A percentile compares a stretch with the other conserved stretches of the same genome.
Conservation (phyloP, 2,113 vertebrate species). For the Bujurquina vittata region DNA sequence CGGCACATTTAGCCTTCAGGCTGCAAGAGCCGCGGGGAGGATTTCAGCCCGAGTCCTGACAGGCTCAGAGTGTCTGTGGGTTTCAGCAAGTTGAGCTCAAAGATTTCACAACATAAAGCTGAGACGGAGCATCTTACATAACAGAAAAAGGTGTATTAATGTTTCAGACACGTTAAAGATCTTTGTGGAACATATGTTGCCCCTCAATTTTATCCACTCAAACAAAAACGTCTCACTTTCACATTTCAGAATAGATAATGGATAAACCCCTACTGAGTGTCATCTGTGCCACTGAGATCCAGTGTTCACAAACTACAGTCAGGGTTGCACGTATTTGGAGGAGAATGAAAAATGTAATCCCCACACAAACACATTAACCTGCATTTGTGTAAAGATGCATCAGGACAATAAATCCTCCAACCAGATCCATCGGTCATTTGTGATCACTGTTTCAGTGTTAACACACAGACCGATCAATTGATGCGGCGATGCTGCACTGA, state of each 20-base stretch:
- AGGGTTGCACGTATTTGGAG: neutral
- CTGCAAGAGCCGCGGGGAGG: neutral
- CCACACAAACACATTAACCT: neutral
- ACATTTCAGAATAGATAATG: no score
- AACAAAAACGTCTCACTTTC: neutral
- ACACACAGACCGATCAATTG: neutral
- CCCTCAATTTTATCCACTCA: neutral
- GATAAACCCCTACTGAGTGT: neutral
- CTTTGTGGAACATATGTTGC: neutral
- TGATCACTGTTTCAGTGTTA: neutral
- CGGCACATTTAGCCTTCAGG: neutral
- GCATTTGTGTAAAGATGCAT: neutral
- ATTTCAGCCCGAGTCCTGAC: neutral
- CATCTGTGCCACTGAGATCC: accelerated
- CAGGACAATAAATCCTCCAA: neutral
- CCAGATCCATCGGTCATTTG: no score
- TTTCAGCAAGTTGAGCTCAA: neutral
- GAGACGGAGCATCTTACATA: neutral
- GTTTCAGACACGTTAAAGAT: neutral
- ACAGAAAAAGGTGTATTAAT: neutral
- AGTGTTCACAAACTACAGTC: neutral
- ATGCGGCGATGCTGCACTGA: no score
- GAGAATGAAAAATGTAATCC: no score
- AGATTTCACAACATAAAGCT: slow-evolving; percentile 10
- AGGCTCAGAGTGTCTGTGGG: neutral